Conservation (phyloP, 2,113 vertebrate species). For the Petrocephalus microphthalmus region DNA sequence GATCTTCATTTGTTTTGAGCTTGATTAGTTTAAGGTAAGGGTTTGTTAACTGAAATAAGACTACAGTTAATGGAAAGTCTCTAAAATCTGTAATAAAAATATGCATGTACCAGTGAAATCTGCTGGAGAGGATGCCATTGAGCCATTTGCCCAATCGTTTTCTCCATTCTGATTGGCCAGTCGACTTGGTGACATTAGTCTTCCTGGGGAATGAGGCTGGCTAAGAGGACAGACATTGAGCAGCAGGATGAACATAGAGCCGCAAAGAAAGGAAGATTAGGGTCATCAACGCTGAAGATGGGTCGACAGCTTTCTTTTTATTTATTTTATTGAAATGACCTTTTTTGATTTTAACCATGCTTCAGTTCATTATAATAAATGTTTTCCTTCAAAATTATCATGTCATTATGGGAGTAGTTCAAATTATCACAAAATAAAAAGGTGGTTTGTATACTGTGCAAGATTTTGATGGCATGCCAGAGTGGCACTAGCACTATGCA, state of each 20-base stretch:
- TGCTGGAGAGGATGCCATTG: slow-evolving; percentile 70
- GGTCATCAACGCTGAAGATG: no score
- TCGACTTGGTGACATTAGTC: slow-evolving; percentile 64
- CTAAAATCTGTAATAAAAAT: not conserved
- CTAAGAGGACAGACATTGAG: slow-evolving; percentile 24
- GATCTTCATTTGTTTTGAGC: not conserved
- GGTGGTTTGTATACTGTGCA: no score
- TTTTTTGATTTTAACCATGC: no score
- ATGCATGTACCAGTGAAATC: slow-evolving; percentile 76
- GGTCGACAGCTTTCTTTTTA: not conserved
- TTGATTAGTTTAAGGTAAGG: not conserved
- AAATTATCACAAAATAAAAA: no score
- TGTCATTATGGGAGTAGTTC: no score
- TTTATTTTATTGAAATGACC: no score
- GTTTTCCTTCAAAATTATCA: no score
- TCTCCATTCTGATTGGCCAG: slow-evolving; percentile 62
- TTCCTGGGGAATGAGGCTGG: slow-evolving; percentile 62
- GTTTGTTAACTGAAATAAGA: not conserved
- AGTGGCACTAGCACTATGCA: no score
- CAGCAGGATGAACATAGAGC: not conserved
- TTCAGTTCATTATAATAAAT: no score
- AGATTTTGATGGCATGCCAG: no score
- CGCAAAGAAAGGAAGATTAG: not conserved
- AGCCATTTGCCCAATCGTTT: slow-evolving; percentile 72
- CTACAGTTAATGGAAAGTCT: not conserved